Conservation (phyloP, 2,113 vertebrate species). For the Laticauda laticaudata region DNA sequence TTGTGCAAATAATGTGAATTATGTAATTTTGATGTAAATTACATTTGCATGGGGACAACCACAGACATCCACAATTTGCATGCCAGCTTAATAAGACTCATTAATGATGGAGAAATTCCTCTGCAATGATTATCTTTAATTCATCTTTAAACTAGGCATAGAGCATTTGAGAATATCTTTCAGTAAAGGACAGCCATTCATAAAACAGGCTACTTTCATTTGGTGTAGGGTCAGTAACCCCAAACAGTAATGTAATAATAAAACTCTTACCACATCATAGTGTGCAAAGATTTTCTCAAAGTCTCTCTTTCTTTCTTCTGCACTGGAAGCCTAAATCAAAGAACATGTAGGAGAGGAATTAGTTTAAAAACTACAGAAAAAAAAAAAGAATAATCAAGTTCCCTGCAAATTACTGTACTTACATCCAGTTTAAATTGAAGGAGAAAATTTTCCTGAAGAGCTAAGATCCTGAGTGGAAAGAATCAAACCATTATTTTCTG, state of each 20-base stretch:
- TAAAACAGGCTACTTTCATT: not conserved
- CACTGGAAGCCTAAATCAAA: slow-evolving; percentile 76
- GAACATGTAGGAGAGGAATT: not conserved
- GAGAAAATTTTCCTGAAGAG: slow-evolving; percentile 93
- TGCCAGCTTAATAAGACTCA: not conserved
- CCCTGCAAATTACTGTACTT: slow-evolving; percentile 65
- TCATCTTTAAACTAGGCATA: not conserved
- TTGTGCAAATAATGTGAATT: not conserved
- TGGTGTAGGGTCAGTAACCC: not conserved
- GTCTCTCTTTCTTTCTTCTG: slow-evolving; percentile 85
- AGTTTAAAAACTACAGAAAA: not conserved
- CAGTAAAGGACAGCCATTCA: not conserved
- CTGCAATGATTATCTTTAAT: not conserved
- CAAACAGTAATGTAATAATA: slow-evolving; percentile 24
- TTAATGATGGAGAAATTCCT: not conserved
- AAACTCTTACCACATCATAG: slow-evolving; percentile 88
- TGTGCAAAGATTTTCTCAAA: slow-evolving; percentile 95
- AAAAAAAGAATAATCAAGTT: not conserved
- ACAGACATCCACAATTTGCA: not conserved
- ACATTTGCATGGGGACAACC: not conserved
- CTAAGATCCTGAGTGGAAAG: slow-evolving; percentile 81
- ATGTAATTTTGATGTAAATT: not conserved
- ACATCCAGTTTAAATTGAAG: slow-evolving; percentile 95
- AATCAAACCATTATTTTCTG: slow-evolving; percentile 23
- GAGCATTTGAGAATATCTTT: not conserved